Evolutionary conservation across 1,140 invertebrate species (phyloP).

Genomic region (Nixonia krombeini): DNA sequence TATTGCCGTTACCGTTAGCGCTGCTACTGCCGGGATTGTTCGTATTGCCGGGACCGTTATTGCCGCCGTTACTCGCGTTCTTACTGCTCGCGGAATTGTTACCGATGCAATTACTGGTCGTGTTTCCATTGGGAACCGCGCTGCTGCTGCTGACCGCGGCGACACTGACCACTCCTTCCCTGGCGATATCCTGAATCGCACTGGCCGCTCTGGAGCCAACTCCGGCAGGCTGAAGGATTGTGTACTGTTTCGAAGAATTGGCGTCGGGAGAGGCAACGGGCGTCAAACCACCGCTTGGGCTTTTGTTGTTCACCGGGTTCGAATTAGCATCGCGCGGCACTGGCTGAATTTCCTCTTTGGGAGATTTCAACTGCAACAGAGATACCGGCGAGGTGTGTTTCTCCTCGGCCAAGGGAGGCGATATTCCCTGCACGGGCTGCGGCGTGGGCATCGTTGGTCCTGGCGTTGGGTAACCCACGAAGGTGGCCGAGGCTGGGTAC

Average conservation of each 20-base stretch:
- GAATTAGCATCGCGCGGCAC: slow-evolving; percentile 36
- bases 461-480: slow-evolving; percentile 74
- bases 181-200: slow-evolving; percentile 81
- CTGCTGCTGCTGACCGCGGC: slow-evolving; percentile 75
- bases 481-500: slow-evolving; percentile 76
- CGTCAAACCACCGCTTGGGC: slow-evolving; percentile 40
- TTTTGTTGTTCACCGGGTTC: slow-evolving; percentile 43
- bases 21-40: slow-evolving; percentile 33
- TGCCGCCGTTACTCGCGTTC: slow-evolving; percentile 31
- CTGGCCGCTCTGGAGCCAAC: slow-evolving; percentile 82
- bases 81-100: slow-evolving; percentile 44
- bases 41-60: slow-evolving; percentile 21
- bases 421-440: slow-evolving; percentile 58
- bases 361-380: slow-evolving; percentile 69
- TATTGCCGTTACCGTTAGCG: slow-evolving; percentile 50
- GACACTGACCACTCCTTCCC: slow-evolving; percentile 77
- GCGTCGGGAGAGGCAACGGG: slow-evolving; percentile 73
- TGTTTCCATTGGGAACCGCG: slow-evolving; percentile 34
- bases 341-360: slow-evolving; percentile 65
- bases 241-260: slow-evolving; percentile 79
- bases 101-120: slow-evolving; percentile 32
- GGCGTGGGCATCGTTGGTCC: slow-evolving; percentile 62
- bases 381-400: slow-evolving; percentile 65
- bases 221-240: slow-evolving; percentile 85
- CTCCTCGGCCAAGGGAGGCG: slow-evolving; percentile 60